Evolutionary conservation across 2,888 invertebrate genomes (phyloP).

Genomic region (Clunio marinus): DNA sequence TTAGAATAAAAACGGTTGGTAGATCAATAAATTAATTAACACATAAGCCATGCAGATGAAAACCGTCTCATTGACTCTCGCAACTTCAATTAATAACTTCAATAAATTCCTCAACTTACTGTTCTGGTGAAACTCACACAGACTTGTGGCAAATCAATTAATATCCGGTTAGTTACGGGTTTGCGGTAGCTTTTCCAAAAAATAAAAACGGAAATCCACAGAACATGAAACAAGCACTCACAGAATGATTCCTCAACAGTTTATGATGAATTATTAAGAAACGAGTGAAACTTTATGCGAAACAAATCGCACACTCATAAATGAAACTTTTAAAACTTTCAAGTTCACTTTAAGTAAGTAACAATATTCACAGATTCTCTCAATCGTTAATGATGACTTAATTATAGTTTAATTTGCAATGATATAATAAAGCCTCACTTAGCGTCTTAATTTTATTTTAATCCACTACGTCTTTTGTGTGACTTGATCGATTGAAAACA

Average conservation of each 20-base stretch:
- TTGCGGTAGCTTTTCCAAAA: conserved; percentile 10
- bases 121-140: neutral
- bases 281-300: no score
- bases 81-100: neutral
- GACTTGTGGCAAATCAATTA: neutral
- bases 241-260: no score
- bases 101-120: neutral
- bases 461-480: neutral
- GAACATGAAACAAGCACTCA: neutral
- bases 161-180: conserved; percentile 4
- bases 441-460: no score
- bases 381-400: no score
- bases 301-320: no score
- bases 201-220: conserved; percentile 9
- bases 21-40: conserved; percentile 17
- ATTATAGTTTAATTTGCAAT: no score
- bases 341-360: no score
- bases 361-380: no score
- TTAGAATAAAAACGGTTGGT: neutral
- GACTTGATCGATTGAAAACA: conserved; percentile 24
- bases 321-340: no score
- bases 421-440: no score
- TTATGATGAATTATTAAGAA: no score
- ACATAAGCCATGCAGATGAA: conserved; percentile 7
- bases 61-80: neutral